phyloP scores from a whole-genome alignment of 23 tunicate genomes.

The Styela clava region DNA sequence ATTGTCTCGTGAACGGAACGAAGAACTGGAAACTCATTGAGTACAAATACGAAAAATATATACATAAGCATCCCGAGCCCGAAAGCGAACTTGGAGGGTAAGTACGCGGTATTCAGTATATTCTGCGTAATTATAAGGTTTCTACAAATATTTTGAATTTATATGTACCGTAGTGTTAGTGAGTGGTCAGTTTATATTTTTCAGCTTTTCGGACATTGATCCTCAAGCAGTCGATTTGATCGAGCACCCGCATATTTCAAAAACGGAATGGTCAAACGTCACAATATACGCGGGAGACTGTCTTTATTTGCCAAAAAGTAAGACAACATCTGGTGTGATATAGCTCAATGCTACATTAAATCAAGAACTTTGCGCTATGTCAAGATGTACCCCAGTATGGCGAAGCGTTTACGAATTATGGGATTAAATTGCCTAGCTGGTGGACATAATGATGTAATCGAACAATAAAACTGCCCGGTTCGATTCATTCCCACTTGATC shows the following conservation, averaged over 20 bases:
- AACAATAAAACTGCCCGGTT: no score
- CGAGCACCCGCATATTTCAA: slow-evolving; percentile 58
- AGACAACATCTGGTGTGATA: no score
- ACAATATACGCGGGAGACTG: slow-evolving; percentile 86
- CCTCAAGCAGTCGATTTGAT: slow-evolving; percentile 60
- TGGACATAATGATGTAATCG: no score
- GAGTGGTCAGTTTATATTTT: no score
- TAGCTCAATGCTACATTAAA: no score
- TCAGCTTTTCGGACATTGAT: slow-evolving; percentile 71
- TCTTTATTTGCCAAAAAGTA: slow-evolving; percentile 80
- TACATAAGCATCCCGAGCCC: slow-evolving; percentile 71
- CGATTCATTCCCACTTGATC: no score
- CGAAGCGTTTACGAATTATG: no score
- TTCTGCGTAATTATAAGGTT: not conserved
- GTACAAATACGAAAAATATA: slow-evolving; percentile 74
- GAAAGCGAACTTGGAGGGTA: slow-evolving; percentile 83
- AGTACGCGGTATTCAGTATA: not conserved
- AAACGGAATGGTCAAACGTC: slow-evolving; percentile 74
- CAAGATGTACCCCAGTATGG: no score
- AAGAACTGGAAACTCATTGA: slow-evolving; percentile 80
- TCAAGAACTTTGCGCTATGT: no score
- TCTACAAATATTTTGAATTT: not conserved
- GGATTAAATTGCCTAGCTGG: no score
- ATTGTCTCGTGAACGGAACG: slow-evolving; percentile 63
- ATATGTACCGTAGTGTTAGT: no score